Evolutionary conservation across 2,888 invertebrate genomes (phyloP).

Genomic region (Tupiocoris notatus): DNA sequence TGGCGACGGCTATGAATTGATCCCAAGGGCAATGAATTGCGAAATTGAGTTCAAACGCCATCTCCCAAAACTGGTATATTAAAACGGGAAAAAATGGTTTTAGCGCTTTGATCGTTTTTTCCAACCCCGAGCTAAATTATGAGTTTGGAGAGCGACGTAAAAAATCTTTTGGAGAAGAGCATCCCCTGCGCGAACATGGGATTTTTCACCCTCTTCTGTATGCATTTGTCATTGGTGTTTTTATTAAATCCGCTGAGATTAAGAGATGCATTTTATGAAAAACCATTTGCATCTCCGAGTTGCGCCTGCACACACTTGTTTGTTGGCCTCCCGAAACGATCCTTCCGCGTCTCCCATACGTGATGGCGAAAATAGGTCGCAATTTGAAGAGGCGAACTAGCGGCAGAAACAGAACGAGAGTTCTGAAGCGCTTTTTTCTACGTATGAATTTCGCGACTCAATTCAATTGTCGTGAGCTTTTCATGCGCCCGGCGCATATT

Average conservation of each 20-base stretch:
- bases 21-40: no score
- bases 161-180: not conserved
- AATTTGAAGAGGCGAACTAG: not conserved
- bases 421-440: not conserved
- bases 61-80: no score
- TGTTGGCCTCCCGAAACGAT: not conserved
- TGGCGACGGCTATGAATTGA: no score
- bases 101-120: not conserved
- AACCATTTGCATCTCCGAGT: constrained; percentile 31
- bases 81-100: not conserved
- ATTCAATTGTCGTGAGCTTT: not conserved
- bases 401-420: not conserved
- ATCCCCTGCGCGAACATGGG: not conserved
- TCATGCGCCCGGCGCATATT: not conserved
- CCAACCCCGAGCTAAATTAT: not conserved
- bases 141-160: not conserved
- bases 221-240: constrained; percentile 10
- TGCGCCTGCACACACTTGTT: not conserved
- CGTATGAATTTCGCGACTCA: not conserved
- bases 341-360: not conserved
- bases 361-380: not conserved
- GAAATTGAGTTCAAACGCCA: no score
- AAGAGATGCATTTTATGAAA: constrained; percentile 40
- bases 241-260: constrained; percentile 37
- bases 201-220: not conserved